Evolutionary conservation across 2,113 vertebrate genomes (phyloP), one percentile per base, ranked within the genome.

Genomic region (Catagonus wagneri): DNA sequence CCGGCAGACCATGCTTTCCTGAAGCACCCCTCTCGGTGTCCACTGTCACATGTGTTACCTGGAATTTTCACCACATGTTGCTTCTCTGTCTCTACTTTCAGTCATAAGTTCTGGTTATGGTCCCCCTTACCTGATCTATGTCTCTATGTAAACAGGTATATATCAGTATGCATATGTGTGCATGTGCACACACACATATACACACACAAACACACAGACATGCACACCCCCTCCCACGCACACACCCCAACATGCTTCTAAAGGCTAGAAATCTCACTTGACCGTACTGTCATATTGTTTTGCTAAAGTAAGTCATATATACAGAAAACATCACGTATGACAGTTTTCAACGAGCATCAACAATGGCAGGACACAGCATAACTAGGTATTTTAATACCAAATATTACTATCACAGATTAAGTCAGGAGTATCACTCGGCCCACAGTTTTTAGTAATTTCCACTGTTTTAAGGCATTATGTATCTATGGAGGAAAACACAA

Each of bases 101-200:
- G 60, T 25, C 54, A 4, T 7, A 75, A 36, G 25, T 32, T 61
- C 39, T 34, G 11, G 54, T 12, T 63, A 27, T 1, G 61, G 80
- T 68, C 61, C 74, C 15, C 44, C 69, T 90, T 27, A 63, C 29
- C 58, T 60, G 69, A 54, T 52, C 89, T 61, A 29, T 13, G 3
- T 16, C 4, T 58, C 72, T 66, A 44, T 0, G 15, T 19, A 81
- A 54, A 27, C 1, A 90, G 69, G 39, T 34, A 61, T 1, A 88
- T 3, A 69, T 4, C 36, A 27, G 6, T 5, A 6, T 13, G 17
- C 2, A 0, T 7, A 6, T 7, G 5, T 29, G 12, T 10, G 6
- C 25, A 11, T 0, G 4, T 50, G 5, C 15, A 13, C 32, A 32
- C 6, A 3, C 32, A 7, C 29, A n/a, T 6, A 6, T 7, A 7